A percentile compares a stretch with the other conserved stretches of the same genome.
phyloP scores from a whole-genome alignment of 2,888 invertebrate species.

The Blastobasis adustella region DNA sequence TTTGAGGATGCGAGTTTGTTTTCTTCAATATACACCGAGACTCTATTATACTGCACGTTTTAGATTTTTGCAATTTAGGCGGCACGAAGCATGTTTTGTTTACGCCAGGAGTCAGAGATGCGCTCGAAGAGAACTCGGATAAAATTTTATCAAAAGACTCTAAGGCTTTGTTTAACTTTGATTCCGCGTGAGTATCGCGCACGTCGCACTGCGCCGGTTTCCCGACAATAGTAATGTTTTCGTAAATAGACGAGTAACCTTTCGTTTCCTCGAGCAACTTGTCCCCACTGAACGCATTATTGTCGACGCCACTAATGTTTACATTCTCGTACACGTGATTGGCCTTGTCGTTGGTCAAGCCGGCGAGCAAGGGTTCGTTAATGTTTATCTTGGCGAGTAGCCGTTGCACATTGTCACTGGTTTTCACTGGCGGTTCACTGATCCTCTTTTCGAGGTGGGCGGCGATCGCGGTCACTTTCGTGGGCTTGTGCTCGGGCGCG shows the following conservation, averaged over 20 bases:
- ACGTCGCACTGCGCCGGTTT: slow-evolving; percentile 21
- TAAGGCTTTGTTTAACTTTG: slow-evolving; percentile 60
- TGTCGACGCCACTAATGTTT: slow-evolving; percentile 41
- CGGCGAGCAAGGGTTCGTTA: slow-evolving; percentile 12
- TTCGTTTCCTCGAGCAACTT: slow-evolving; percentile 55
- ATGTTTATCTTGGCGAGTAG: slow-evolving; percentile 40
- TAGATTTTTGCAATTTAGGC: slow-evolving; percentile 79
- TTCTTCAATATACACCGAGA: slow-evolving; percentile 80
- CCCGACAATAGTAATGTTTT: slow-evolving; percentile 63
- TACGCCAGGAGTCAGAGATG: slow-evolving; percentile 37
- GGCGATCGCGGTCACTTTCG: slow-evolving; percentile 66
- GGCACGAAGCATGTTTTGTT: slow-evolving; percentile 49
- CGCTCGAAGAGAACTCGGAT: slow-evolving; percentile 52
- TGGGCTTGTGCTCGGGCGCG: slow-evolving; percentile 53
- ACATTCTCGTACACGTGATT: slow-evolving; percentile 67
- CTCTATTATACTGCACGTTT: slow-evolving; percentile 81
- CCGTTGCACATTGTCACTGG: slow-evolving; percentile 59
- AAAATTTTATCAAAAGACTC: slow-evolving; percentile 69
- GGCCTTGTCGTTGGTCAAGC: slow-evolving; percentile 23
- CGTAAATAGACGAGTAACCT: slow-evolving; percentile 64
- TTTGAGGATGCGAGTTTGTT: slow-evolving; percentile 63
- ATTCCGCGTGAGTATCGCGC: slow-evolving; percentile 31
- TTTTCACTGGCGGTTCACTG: slow-evolving; percentile 49
- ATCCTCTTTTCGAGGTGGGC: slow-evolving; percentile 64
- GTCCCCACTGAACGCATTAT: slow-evolving; percentile 29